A percentile compares a stretch with the other conserved stretches of the same genome.
Evolutionary conservation across 2,888 invertebrate genomes (phyloP).

Genomic region (Buathra laborator): DNA sequence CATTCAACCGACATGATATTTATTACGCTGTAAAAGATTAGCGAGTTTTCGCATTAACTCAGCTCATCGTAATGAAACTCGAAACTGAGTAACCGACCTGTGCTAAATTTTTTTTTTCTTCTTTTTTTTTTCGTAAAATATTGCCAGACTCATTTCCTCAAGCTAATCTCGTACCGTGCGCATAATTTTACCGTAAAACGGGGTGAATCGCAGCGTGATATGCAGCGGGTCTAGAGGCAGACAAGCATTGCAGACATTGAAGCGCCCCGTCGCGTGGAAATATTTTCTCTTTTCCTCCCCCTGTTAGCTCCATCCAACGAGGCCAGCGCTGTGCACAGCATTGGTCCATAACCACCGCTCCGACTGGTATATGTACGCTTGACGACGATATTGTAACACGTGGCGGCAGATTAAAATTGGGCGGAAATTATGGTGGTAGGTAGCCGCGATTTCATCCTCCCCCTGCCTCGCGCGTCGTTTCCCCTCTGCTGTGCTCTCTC

Average conservation of each 20-base stretch:
- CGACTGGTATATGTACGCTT: not conserved
- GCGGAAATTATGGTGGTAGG: constrained; percentile 75
- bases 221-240: constrained; percentile 5
- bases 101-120: not conserved
- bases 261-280: constrained; percentile 49
- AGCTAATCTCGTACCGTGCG: constrained; percentile 49
- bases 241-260: not conserved
- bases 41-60: not conserved
- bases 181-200: constrained; percentile 45
- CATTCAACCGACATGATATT: not conserved
- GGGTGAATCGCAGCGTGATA: constrained; percentile 53
- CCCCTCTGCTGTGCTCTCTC: constrained; percentile 11
- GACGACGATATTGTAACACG: constrained; percentile 67
- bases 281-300: constrained; percentile 35
- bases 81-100: not conserved
- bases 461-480: constrained; percentile 25
- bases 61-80: not conserved
- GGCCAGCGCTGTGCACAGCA: constrained; percentile 26
- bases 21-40: no score
- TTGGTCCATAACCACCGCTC: constrained; percentile 22
- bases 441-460: constrained; percentile 62
- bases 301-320: no score
- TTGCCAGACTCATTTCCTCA: constrained; percentile 16
- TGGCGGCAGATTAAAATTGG: constrained; percentile 75
- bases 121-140: not conserved